Evolutionary conservation across 1,140 invertebrate genomes (phyloP), one percentile per base, ranked within the genome.

Genomic region (Bradynema listronoti): DNA sequence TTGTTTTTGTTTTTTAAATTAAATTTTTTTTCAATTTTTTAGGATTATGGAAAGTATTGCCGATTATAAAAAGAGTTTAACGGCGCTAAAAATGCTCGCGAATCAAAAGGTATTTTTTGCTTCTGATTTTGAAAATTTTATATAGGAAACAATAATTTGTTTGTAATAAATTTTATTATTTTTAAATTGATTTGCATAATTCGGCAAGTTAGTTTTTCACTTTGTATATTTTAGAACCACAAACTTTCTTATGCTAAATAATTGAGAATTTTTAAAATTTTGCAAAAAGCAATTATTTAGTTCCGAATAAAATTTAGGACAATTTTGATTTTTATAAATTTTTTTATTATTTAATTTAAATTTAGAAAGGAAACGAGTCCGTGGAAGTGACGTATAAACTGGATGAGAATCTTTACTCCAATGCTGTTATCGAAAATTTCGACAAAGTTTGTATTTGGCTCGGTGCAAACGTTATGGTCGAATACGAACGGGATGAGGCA

Each of bases 391-490:
- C 91, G 65, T 96, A 94, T 82, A 81, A 94, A 66, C 80, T 98
- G 4, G 93, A 91, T 58, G 91, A 96, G 78, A 90, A 95, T 83
- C 87, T 96, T 19, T 96, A 89, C 81, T 85, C 90, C 4, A 91
- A 91, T 76, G 85, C 85, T 76, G 86, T 86, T 30, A 83, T 89
- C 74, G 84, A 90, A 70, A 90, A 91, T 5, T 92, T 90, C 22
- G 85, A 94, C 68, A 91, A 85, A 79, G 91, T 98, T 14, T 92
- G 88, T 75, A 82, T 98, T n/a, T 98, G 93, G 92, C 82, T 98
- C 55, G 93, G 93, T 27, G 93, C 93, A 24, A 96, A 94, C 83
- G 90, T 97, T 0, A 98, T 98, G 93, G 82, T 97, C 68, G 93
- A 97, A 80, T 98, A 97, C 82, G 85, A 85, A 9, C 80, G 97